These are phyloP conservation scores for Toxostoma redivivum DNA, from an alignment of 2,113 vertebrate species.

Conservation along the genomic window DNA sequence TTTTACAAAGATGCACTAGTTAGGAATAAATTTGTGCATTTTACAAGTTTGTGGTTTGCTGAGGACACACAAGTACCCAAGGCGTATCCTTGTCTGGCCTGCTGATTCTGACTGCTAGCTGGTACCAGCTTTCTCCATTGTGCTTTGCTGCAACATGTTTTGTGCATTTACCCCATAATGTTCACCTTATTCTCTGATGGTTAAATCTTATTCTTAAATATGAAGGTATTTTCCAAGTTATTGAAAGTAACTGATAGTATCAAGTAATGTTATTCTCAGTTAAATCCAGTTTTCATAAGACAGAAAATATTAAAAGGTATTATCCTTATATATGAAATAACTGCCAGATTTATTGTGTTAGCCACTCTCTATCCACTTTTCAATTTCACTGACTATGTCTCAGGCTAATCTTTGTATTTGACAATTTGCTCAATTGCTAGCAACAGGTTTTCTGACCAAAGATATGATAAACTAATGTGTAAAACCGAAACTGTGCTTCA, in stretches of 20 bases:
- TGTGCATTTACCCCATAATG: not conserved
- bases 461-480: not conserved
- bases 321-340: not conserved
- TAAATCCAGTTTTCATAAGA: not conserved
- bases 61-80: not conserved
- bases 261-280: not conserved
- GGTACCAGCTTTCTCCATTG: not conserved
- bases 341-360: not conserved
- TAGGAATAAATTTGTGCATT: not conserved
- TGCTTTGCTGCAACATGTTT: not conserved
- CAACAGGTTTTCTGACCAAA: not conserved
- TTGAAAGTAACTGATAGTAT: not conserved
- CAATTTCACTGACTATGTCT: not conserved
- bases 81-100: not conserved
- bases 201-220: not conserved
- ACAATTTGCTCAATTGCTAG: not conserved
- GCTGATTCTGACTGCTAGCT: not conserved
- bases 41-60: not conserved
- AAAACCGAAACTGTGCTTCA: not conserved
- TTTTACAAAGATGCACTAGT: not conserved
- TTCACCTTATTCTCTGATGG: not conserved
- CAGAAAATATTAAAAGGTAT: not conserved
- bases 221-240: not conserved
- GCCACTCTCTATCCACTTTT: not conserved
- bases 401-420: not conserved